These are phyloP conservation scores for Rhopilema esculentum DNA, from an alignment of 30 jellyfish, hydroid and myxozoan genomes.

Conservation along the genomic window DNA sequence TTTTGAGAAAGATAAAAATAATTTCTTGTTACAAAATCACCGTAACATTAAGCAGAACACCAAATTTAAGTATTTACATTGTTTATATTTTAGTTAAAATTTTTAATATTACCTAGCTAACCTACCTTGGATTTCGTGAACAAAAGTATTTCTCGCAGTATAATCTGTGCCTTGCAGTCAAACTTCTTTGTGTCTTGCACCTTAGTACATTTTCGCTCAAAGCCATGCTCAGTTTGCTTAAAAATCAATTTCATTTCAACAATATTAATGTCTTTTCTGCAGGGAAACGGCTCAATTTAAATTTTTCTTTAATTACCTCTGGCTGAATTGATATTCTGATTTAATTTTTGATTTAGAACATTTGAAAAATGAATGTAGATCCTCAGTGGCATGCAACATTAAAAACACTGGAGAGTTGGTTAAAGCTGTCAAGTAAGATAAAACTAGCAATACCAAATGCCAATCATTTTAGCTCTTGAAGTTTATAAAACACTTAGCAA, in stretches of 20 bases:
- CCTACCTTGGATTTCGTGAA: conserved; percentile 31
- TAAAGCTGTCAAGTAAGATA: background rate
- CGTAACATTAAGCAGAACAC: background rate
- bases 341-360: background rate
- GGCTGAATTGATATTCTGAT: background rate
- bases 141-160: conserved; percentile 28
- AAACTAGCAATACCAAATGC: background rate
- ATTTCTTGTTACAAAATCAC: background rate
- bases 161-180: conserved; percentile 35
- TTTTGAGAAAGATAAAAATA: background rate
- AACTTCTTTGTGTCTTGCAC: conserved; percentile 42
- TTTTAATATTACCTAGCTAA: background rate
- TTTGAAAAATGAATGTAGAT: background rate
- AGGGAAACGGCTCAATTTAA: background rate
- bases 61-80: background rate
- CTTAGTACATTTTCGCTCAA: conserved; percentile 4
- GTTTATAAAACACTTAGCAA: background rate
- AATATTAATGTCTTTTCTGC: background rate
- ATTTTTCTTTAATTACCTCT: background rate
- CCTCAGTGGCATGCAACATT: background rate
- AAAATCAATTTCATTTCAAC: background rate
- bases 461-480: background rate
- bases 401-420: background rate
- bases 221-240: conserved; percentile 30
- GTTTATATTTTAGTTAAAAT: background rate